Conservation (phyloP, 30 jellyfish, hydroid and myxozoan genomes). For the Haliclystus octoradiatus region DNA sequence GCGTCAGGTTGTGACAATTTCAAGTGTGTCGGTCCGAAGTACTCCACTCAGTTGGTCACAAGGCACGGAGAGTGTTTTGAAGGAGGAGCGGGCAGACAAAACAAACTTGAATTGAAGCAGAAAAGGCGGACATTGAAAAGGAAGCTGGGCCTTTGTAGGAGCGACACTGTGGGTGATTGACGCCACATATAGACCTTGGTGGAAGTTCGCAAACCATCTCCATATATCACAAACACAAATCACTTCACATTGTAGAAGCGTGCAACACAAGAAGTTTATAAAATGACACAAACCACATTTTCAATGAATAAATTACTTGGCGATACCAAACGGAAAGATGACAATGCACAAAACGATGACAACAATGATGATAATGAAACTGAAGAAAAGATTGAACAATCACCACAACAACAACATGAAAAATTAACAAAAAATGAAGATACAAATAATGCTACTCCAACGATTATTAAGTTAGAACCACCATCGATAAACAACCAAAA, state of each 20-base stretch:
- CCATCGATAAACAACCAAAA: conserved; percentile 6
- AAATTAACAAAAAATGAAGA: not conserved
- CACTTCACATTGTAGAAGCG: too few species aligned
- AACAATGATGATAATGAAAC: conserved; percentile 2
- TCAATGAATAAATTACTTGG: conserved; percentile 74
- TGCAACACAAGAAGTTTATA: too few species aligned
- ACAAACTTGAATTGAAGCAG: not conserved
- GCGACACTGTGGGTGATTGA: conserved; percentile 3
- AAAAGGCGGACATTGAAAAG: conserved; percentile 1
- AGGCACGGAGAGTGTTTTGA: not conserved
- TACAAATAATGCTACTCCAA: not conserved
- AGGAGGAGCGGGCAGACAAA: not conserved
- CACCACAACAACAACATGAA: not conserved
- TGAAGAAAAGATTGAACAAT: not conserved
- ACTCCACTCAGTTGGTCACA: not conserved
- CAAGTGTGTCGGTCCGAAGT: not conserved
- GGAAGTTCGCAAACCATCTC: too few species aligned
- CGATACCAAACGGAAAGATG: conserved; percentile 16
- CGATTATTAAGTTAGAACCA: not conserved
- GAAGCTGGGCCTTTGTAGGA: not conserved
- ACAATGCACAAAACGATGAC: conserved; percentile 24
- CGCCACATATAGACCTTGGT: too few species aligned
- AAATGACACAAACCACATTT: conserved; percentile 74
- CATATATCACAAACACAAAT: too few species aligned
- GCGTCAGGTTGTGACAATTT: not conserved